A percentile compares a stretch with the other conserved stretches of the same genome.
phyloP scores from a whole-genome alignment of 2,888 invertebrate genomes.

The Troides helena region DNA sequence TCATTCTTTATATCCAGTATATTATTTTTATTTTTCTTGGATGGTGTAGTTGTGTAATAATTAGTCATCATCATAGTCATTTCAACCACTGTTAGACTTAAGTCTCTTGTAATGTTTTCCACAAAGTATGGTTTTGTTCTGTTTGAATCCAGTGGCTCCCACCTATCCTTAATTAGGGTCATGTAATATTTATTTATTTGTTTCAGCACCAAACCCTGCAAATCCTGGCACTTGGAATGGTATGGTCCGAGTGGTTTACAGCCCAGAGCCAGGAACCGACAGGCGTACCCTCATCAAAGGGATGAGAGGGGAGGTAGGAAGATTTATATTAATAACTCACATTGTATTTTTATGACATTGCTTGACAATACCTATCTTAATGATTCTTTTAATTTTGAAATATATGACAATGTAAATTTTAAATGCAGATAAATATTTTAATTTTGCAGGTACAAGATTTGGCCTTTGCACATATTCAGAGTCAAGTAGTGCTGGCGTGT shows the following conservation, averaged over 20 bases:
- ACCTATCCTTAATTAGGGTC: no score
- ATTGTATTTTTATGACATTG: not conserved
- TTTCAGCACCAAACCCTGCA: conserved; percentile 60
- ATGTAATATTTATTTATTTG: no score
- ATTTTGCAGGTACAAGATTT: conserved; percentile 89
- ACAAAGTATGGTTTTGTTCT: no score
- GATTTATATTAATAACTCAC: not conserved
- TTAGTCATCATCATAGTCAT: no score
- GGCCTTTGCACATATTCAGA: conserved; percentile 91
- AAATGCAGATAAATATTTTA: conserved; percentile 1
- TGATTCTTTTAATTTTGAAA: not conserved
- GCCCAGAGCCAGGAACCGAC: conserved; percentile 81
- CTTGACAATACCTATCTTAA: no score
- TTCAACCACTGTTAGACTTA: no score
- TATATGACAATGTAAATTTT: not conserved
- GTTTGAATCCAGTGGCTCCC: no score
- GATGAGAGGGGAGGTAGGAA: conserved; percentile 83
- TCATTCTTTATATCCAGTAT: no score
- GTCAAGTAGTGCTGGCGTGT: conserved; percentile 89
- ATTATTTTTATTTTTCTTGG: no score
- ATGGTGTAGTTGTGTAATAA: no score
- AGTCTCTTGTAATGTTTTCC: no score
- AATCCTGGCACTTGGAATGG: conserved; percentile 79
- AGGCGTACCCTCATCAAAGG: conserved; percentile 91
- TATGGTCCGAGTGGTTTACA: conserved; percentile 91